phyloP scores from a whole-genome alignment of 2,113 vertebrate genomes.

The Arizona elegans region DNA sequence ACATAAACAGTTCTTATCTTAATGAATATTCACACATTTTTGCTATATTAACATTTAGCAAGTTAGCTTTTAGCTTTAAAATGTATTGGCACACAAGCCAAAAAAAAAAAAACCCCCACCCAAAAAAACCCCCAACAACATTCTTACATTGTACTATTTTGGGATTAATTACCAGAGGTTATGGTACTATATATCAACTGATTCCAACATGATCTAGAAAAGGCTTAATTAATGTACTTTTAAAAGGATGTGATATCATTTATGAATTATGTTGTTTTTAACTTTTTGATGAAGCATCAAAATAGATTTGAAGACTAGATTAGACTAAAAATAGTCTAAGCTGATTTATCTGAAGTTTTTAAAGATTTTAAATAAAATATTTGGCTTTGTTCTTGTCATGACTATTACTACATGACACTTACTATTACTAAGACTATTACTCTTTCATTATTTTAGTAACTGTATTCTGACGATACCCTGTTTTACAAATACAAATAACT shows the following conservation, averaged over 20 bases:
- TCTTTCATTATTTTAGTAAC: slow-evolving; percentile 36
- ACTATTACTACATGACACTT: slow-evolving; percentile 3
- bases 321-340: background rate
- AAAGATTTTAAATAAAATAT: background rate
- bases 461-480: slow-evolving; percentile 44
- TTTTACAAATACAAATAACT: slow-evolving; percentile 3
- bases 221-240: background rate
- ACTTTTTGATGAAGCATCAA: background rate
- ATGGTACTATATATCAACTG: background rate
- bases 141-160: background rate
- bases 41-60: background rate
- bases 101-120: background rate
- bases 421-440: background rate
- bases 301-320: background rate
- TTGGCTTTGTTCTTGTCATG: slow-evolving; percentile 5
- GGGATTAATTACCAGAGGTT: background rate
- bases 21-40: background rate
- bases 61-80: background rate
- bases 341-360: background rate
- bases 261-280: background rate
- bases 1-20: background rate
- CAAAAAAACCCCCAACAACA: too few relatives aligned
- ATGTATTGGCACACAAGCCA: background rate
- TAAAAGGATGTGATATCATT: background rate
- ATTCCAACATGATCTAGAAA: background rate